Conservation (phyloP, 2,888 invertebrate genomes). For the Allacma fusca region DNA sequence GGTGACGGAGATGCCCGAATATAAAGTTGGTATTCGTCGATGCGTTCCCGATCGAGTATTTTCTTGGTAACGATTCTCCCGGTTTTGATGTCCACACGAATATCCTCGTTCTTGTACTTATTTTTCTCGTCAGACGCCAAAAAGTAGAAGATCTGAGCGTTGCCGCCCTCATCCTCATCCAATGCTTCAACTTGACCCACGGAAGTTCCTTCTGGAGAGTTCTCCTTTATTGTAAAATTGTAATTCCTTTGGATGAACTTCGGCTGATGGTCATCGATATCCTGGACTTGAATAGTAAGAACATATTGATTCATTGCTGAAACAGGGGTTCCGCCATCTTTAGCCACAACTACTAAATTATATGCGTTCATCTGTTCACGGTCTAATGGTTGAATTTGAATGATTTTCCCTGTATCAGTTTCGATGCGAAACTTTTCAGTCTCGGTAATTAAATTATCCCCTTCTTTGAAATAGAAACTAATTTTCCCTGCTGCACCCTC, state of each 20-base stretch:
- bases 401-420: conserved; percentile 55
- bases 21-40: conserved; percentile 77
- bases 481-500: conserved; percentile 59
- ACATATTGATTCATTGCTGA: conserved; percentile 63
- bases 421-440: conserved; percentile 57
- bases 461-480: conserved; percentile 57
- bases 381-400: conserved; percentile 57
- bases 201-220: conserved; percentile 56
- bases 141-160: conserved; percentile 85
- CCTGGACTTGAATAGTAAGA: conserved; percentile 62
- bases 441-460: conserved; percentile 56
- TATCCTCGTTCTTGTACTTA: conserved; percentile 71
- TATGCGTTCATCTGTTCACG: conserved; percentile 69
- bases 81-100: conserved; percentile 79
- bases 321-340: conserved; percentile 63
- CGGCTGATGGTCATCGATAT: not conserved
- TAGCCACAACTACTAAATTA: conserved; percentile 65
- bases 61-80: conserved; percentile 82
- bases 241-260: conserved; percentile 57
- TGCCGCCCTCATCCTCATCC: conserved; percentile 80
- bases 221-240: conserved; percentile 57
- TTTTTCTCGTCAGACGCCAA: conserved; percentile 69
- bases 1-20: conserved; percentile 86
- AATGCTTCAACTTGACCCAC: conserved; percentile 75
- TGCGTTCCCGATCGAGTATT: conserved; percentile 82